Evolutionary conservation across 2,888 invertebrate genomes (phyloP).

Genomic region (Colletes collaris): DNA sequence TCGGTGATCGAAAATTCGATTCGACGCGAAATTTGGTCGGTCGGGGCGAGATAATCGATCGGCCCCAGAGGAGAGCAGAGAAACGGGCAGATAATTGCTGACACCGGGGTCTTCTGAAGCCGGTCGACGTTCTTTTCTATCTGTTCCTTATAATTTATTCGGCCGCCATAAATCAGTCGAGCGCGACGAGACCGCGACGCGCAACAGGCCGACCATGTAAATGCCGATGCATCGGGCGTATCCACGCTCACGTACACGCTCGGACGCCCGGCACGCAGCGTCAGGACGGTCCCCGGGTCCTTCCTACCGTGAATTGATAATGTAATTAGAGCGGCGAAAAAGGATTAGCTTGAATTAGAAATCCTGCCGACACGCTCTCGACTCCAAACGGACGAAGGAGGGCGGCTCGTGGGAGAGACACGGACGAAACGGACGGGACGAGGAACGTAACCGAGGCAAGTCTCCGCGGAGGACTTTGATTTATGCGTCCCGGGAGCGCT

Average conservation of each 20-base stretch:
- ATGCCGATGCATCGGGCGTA: conserved; percentile 58
- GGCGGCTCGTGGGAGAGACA: conserved; percentile 21
- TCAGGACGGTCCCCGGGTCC: conserved; percentile 33
- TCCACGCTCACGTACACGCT: conserved; percentile 36
- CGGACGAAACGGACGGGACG: conserved; percentile 15
- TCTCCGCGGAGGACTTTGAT: conserved; percentile 78
- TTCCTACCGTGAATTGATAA: conserved; percentile 75
- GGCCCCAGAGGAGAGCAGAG: conserved; percentile 5
- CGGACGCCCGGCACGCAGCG: conserved; percentile 14
- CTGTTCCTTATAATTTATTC: conserved; percentile 70
- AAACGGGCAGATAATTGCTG: conserved; percentile 53
- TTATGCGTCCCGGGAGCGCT: conserved; percentile 79
- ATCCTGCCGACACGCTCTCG: conserved; percentile 67
- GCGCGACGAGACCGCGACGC: conserved; percentile 59
- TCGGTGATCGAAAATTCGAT: conserved; percentile 3
- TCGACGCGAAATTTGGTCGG: conserved; percentile 33
- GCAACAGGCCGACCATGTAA: conserved; percentile 71
- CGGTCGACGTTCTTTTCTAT: conserved; percentile 60
- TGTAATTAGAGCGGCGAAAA: conserved; percentile 77
- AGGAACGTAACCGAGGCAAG: conserved; percentile 65
- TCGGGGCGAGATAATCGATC: conserved; percentile 50
- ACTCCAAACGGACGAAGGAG: conserved; percentile 1
- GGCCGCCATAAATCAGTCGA: conserved; percentile 66
- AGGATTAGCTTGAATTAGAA: conserved; percentile 79
- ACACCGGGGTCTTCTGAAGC: conserved; percentile 41